Conservation (phyloP, 2,888 invertebrate genomes). For the Thecophora atra region DNA sequence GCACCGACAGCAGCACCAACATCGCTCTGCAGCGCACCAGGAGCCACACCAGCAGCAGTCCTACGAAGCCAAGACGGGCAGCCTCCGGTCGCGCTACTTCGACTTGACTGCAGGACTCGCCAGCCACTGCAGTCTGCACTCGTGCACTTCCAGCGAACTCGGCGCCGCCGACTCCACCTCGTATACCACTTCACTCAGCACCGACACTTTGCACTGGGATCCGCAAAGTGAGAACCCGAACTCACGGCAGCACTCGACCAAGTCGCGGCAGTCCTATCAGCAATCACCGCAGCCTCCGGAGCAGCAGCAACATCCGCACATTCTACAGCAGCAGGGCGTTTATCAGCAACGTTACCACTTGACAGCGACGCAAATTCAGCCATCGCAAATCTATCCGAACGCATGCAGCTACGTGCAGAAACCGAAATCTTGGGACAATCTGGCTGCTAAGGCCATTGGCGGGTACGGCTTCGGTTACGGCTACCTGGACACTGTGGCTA, state of each 20-base stretch:
- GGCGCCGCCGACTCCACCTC: constrained; percentile 79
- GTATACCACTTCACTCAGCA: constrained; percentile 86
- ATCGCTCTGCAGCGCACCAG: constrained; percentile 43
- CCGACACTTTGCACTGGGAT: constrained; percentile 88
- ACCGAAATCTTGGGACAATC: constrained; percentile 90
- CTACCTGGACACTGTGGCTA: constrained; percentile 75
- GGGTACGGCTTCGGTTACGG: constrained; percentile 90
- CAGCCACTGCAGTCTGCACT: constrained; percentile 83
- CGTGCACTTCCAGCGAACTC: constrained; percentile 80
- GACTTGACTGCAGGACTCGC: constrained; percentile 76
- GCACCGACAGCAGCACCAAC: constrained; percentile 58
- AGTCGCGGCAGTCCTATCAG: constrained; percentile 69
- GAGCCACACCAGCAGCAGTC: constrained; percentile 67
- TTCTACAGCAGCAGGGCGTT: constrained; percentile 58
- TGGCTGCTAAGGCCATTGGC: constrained; percentile 85
- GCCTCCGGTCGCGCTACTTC: constrained; percentile 71
- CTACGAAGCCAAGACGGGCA: constrained; percentile 55
- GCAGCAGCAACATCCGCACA: constrained; percentile 55
- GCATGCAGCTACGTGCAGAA: constrained; percentile 70
- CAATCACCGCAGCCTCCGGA: constrained; percentile 64
- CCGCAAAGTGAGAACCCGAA: constrained; percentile 65
- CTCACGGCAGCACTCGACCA: constrained; percentile 69
- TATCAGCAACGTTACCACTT: constrained; percentile 63
- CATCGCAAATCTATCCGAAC: constrained; percentile 64
- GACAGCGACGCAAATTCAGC: constrained; percentile 65